Evolutionary conservation across 2,888 invertebrate genomes (phyloP).

Genomic region (Argynnis bischoffii): DNA sequence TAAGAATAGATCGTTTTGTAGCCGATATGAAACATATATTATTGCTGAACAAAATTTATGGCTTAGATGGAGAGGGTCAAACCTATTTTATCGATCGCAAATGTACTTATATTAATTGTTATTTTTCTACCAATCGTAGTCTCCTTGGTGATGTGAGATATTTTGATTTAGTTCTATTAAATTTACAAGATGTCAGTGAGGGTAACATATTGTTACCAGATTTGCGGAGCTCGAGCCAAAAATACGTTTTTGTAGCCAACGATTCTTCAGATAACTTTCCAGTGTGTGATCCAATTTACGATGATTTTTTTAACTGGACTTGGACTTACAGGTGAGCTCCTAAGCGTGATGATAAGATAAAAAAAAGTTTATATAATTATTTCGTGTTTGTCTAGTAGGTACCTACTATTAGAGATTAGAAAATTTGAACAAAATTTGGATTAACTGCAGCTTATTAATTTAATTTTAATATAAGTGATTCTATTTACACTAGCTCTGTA

Average conservation of each 20-base stretch:
- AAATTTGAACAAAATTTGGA: too few species aligned
- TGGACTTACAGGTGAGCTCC: conserved; percentile 67
- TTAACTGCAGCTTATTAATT: too few species aligned
- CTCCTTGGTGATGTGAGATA: conserved; percentile 56
- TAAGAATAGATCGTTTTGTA: conserved; percentile 52
- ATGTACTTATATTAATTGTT: conserved; percentile 61
- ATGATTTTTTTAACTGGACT: conserved; percentile 71
- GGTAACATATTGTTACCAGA: conserved; percentile 46
- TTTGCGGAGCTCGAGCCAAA: conserved; percentile 55
- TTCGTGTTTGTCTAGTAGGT: too few species aligned
- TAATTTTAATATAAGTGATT: too few species aligned
- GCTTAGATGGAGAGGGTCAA: conserved; percentile 53
- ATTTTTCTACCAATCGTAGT: conserved; percentile 58
- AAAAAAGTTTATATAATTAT: too few species aligned
- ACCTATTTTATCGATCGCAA: conserved; percentile 49
- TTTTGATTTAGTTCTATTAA: conserved; percentile 67
- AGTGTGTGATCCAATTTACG: conserved; percentile 58
- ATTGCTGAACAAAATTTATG: conserved; percentile 59
- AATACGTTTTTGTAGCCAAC: conserved; percentile 66
- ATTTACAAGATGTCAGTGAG: conserved; percentile 53
- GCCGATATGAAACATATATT: conserved; percentile 63
- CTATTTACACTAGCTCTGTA: too few species aligned
- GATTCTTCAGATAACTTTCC: conserved; percentile 67
- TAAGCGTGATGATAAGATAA: background rate
- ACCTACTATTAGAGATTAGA: too few species aligned